Base-by-base conservation (phyloP, 2,888 invertebrate species). In the Beris morrisii region DNA sequence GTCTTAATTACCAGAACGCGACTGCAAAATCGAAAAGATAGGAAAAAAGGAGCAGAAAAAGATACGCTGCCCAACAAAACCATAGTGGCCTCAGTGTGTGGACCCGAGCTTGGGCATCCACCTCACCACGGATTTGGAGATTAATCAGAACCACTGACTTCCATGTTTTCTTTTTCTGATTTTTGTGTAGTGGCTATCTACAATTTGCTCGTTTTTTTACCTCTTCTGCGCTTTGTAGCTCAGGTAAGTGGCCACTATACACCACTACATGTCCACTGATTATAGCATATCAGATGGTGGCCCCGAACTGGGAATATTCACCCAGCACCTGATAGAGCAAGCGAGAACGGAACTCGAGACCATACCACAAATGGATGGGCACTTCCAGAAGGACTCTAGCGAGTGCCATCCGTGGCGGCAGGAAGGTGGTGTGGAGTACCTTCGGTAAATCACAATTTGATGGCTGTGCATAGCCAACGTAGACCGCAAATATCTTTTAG, bases 1-100 rank as follows among this genome's bases (percentile, higher is more conserved):
- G 72, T 73, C 73, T 73, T 73, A 73, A 73, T 73, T 73, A 73
- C 72, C 53, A 58, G 66, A 68, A 54, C 64, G 66, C 57, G 66
- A 65, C 58, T 58, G 57, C 59, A 56, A 66, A 66, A 63, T 45
- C 52, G 45, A 48, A 12, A 53, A 59, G 32, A 38, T 38, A 46
- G 44, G 58, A 44, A 66, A 52, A 58, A 58, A 66, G 15, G 12
- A n/a, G 15, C 7, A 53, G 53, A 65, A 44, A 66, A 53, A 53
- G 32, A 52, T 50, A 13, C n/a, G 52, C 54, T 48, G 44, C 12
- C 46, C 58, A 48, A 61, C 52, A 22, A 38, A 61, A 61, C 52
- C 15, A 50, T 31, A 59, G 30, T 31, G 50, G 48, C 28, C 31
- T 50, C n/a, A 6, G n/a, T 48, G 15, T 48, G 15, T 15, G 48